Evolutionary conservation across 35 echinoderm and acorn worm species (phyloP).

Genomic region (Hemicentrotus pulcherrimus): DNA sequence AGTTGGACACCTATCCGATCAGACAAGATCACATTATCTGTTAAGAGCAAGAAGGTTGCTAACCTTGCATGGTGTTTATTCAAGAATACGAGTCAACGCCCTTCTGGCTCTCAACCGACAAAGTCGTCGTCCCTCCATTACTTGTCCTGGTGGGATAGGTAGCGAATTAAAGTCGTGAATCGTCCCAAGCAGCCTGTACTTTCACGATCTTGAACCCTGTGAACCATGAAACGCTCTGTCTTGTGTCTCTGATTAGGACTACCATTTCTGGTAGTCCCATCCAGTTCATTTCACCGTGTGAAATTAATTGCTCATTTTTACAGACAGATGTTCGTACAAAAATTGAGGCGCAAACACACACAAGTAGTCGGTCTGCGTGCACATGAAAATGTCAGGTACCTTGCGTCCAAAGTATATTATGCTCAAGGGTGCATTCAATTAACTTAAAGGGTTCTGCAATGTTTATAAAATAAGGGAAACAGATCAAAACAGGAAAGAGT

Average conservation of each 20-base stretch:
- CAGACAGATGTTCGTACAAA: conserved; percentile 22
- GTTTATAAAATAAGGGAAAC: background rate
- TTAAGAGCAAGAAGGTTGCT: too few relatives aligned
- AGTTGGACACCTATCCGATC: too few relatives aligned
- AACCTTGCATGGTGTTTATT: too few relatives aligned
- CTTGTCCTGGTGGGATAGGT: background rate
- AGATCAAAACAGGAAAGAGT: background rate
- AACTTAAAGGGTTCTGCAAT: background rate
- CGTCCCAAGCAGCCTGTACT: background rate
- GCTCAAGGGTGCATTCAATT: background rate
- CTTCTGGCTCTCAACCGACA: too few relatives aligned
- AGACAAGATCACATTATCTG: too few relatives aligned
- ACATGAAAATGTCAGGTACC: background rate
- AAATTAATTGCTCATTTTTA: conserved; percentile 23
- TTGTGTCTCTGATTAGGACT: conserved; percentile 16
- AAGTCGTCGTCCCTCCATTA: background rate
- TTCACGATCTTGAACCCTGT: background rate
- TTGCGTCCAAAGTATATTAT: background rate
- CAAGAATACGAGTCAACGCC: too few relatives aligned
- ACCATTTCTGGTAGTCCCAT: background rate
- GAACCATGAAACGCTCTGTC: background rate
- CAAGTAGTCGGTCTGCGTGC: background rate
- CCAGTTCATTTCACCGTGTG: background rate
- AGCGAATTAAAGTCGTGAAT: background rate
- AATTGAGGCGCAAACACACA: background rate